Evolutionary conservation across 2,113 vertebrate species (phyloP).

Genomic region (Muscicapa adusta): DNA sequence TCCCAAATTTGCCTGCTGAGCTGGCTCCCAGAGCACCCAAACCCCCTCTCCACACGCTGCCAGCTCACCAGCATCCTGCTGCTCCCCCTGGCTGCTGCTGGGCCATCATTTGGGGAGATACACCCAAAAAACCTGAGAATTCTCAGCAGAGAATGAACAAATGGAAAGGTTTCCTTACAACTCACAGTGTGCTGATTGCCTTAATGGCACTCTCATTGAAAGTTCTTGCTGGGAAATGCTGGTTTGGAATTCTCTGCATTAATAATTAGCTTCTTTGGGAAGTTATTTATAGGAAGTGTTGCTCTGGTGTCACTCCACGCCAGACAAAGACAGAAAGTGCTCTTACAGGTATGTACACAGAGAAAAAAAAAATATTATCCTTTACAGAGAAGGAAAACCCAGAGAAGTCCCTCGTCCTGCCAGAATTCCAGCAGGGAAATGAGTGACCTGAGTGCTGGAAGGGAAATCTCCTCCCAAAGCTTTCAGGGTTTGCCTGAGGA

Average conservation of each 20-base stretch:
- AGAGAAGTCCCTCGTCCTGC: background rate
- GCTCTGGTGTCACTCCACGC: background rate
- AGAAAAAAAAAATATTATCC: background rate
- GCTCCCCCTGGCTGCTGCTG: background rate
- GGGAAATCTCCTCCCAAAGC: background rate
- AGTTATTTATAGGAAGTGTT: background rate
- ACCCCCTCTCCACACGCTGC: rapidly evolving
- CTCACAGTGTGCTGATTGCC: background rate
- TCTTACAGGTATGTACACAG: too few relatives aligned
- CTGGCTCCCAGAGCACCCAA: background rate
- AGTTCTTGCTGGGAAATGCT: background rate
- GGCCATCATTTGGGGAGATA: rapidly evolving
- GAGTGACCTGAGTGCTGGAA: rapidly evolving
- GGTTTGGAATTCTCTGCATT: background rate
- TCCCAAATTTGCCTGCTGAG: rapidly evolving
- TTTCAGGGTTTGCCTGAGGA: rapidly evolving
- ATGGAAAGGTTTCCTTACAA: background rate
- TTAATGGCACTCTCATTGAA: background rate
- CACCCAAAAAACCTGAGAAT: too few relatives aligned
- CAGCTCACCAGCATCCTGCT: background rate
- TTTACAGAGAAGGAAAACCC: background rate
- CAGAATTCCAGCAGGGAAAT: background rate
- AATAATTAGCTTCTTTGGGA: background rate
- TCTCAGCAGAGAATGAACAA: background rate
- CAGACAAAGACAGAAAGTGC: background rate